phyloP scores from a whole-genome alignment of 2,888 invertebrate species.

The Polydrusus tereticollis region DNA sequence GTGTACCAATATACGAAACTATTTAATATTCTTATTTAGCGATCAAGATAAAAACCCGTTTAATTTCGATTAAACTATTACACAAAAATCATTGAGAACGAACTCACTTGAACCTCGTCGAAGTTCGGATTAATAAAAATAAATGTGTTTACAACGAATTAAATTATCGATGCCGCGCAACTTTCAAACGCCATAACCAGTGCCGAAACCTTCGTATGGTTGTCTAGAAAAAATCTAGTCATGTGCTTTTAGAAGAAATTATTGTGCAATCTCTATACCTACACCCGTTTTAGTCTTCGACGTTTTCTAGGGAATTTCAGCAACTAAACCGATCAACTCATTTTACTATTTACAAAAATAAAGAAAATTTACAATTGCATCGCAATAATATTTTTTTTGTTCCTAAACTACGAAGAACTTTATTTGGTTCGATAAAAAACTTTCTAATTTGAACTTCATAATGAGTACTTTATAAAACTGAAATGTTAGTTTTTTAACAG shows the following conservation, averaged over 20 bases:
- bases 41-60: constrained; percentile 37
- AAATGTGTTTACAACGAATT: constrained; percentile 30
- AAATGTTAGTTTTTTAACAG: no score
- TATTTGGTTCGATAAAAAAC: no score
- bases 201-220: constrained; percentile 18
- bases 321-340: no score
- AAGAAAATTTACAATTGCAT: no score
- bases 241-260: background rate
- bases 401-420: no score
- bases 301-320: no score
- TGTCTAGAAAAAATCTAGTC: constrained; percentile 14
- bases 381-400: no score
- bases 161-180: constrained; percentile 15
- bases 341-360: no score
- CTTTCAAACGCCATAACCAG: constrained; percentile 41
- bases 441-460: no score
- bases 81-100: constrained; percentile 50
- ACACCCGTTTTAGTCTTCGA: no score
- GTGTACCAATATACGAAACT: background rate
- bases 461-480: no score
- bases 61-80: constrained; percentile 42
- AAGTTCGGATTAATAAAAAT: constrained; percentile 38
- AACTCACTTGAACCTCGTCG: constrained; percentile 45
- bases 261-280: constrained; percentile 23
- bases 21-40: constrained; percentile 31